A percentile compares a stretch with the other conserved stretches of the same genome.
Conservation (phyloP, 2,888 invertebrate species). For the Rutpela maculata region DNA sequence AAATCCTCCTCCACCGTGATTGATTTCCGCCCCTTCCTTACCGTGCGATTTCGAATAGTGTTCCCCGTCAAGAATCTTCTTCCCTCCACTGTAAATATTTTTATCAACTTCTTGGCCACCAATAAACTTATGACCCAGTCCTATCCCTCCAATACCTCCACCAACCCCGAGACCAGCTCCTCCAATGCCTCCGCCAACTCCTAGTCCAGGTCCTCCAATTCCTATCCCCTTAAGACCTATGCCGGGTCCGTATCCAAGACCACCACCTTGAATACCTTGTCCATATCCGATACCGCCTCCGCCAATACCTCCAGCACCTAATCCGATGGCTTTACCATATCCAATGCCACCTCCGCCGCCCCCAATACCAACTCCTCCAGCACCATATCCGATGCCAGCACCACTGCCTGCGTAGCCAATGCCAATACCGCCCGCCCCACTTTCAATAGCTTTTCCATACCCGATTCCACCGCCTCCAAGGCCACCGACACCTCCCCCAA, state of each 20-base stretch:
- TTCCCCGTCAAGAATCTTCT: conserved; percentile 77
- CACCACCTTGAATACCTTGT: conserved; percentile 12
- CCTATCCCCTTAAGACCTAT: too few species aligned
- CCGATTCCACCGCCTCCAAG: conserved; percentile 46
- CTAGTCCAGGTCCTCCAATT: conserved; percentile 65
- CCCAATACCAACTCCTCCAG: conserved; percentile 63
- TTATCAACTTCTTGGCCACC: conserved; percentile 75
- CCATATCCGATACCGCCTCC: conserved; percentile 12
- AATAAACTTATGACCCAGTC: conserved; percentile 34
- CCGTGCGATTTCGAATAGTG: conserved; percentile 76
- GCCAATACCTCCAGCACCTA: too few species aligned
- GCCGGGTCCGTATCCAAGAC: conserved; percentile 66
- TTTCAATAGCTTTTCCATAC: conserved; percentile 33
- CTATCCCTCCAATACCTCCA: conserved; percentile 29
- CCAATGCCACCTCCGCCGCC: conserved; percentile 63
- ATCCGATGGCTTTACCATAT: conserved; percentile 36
- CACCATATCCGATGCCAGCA: conserved; percentile 45
- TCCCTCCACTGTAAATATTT: conserved; percentile 77
- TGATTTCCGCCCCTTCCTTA: conserved; percentile 76
- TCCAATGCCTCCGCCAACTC: conserved; percentile 68
- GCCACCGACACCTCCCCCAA: conserved; percentile 58
- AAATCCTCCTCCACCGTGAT: conserved; percentile 77
- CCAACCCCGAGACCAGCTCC: conserved; percentile 28
- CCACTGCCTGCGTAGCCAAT: conserved; percentile 49
- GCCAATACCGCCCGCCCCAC: conserved; percentile 41